Percentiles rank a stretch among this genome's conserved stretches.
phyloP scores from a whole-genome alignment of 2,797 vertebrate species.

The Anguilla megastoma region DNA sequence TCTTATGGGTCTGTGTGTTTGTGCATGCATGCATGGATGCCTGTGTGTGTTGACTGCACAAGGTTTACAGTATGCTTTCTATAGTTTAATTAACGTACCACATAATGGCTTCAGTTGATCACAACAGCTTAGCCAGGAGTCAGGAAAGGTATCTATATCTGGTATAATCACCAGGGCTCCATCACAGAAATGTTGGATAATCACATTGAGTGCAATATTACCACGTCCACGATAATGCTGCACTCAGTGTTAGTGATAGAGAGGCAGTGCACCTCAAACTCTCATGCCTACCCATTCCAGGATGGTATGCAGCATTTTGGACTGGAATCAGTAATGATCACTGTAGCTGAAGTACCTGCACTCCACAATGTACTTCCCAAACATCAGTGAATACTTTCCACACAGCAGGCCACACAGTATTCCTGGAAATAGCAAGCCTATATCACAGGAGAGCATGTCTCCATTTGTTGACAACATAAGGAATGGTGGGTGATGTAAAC shows the following conservation, averaged over 20 bases:
- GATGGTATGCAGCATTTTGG: not conserved
- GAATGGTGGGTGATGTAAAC: no score
- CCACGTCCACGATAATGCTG: not conserved
- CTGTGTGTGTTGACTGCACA: not conserved
- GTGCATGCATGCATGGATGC: no score
- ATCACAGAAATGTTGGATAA: not conserved
- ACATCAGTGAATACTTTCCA: not conserved
- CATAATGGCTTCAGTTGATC: not conserved
- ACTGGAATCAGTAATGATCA: not conserved
- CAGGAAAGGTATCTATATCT: not conserved
- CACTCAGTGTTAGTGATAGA: not conserved
- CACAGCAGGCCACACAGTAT: not conserved
- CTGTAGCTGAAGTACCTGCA: not conserved
- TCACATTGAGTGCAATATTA: not conserved
- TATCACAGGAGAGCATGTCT: not conserved
- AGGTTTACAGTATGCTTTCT: not conserved
- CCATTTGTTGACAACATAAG: no score
- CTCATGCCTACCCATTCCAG: not conserved
- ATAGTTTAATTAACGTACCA: not conserved
- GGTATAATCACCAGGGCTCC: not conserved
- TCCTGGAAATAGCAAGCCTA: not conserved
- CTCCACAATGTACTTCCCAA: not conserved
- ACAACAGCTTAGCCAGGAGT: not conserved
- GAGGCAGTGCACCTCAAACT: not conserved
- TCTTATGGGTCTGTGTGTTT: no score